Evolutionary conservation across 2,797 vertebrate species (phyloP).

Genomic region (Macropus fuliginosus): DNA sequence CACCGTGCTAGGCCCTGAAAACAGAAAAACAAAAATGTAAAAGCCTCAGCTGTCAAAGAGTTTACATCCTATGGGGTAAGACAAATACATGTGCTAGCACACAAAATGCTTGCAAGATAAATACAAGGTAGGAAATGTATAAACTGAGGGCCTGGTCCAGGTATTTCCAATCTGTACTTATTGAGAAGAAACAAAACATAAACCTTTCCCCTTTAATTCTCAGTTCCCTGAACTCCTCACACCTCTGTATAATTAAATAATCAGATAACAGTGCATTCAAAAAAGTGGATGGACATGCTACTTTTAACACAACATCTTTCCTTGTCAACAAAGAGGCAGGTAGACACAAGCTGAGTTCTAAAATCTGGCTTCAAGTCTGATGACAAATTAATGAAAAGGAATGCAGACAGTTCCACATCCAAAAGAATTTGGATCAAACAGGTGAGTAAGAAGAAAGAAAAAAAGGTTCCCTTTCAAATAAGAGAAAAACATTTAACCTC

Average conservation of each 20-base stretch:
- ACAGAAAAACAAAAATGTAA: not conserved
- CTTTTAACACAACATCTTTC: slow-evolving; percentile 17
- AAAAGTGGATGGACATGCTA: not conserved
- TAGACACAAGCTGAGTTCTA: slow-evolving; percentile 15
- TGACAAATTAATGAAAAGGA: slow-evolving; percentile 56
- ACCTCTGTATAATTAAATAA: not conserved
- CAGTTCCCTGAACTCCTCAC: not conserved
- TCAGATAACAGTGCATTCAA: not conserved
- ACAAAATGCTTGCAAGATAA: not conserved
- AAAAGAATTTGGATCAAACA: slow-evolving; percentile 61
- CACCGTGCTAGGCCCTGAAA: not conserved
- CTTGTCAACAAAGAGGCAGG: slow-evolving; percentile 48
- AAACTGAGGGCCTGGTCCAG: not conserved
- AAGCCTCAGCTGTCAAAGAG: not conserved
- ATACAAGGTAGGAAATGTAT: not conserved
- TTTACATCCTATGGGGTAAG: not conserved
- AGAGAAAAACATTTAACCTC: slow-evolving; percentile 80
- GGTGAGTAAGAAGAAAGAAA: slow-evolving; percentile 39
- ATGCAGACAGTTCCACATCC: slow-evolving; percentile 57
- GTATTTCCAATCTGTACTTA: not conserved
- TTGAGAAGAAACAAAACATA: not conserved
- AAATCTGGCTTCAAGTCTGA: slow-evolving; percentile 43
- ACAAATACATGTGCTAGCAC: not conserved
- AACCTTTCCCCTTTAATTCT: not conserved
- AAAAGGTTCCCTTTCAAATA: slow-evolving; percentile 70